Percentiles rank a stretch among this genome's conserved stretches.
Evolutionary conservation across 2,113 vertebrate species (phyloP).

Genomic region (Camelus dromedarius): DNA sequence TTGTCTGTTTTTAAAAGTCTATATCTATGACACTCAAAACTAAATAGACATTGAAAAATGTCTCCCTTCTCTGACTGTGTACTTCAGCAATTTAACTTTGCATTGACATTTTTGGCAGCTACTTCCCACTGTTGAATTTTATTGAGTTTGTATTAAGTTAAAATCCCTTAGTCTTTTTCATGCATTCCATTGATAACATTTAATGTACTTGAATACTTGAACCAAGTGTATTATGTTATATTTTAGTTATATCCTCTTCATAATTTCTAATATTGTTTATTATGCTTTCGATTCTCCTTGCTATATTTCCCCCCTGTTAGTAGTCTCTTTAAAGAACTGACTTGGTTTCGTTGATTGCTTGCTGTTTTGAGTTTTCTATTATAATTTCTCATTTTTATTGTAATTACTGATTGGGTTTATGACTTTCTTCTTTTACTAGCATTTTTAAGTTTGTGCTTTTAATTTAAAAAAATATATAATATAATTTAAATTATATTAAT

Average conservation of each 20-base stretch:
- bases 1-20: conserved; percentile 25
- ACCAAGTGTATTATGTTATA: neutral
- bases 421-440: conserved; percentile 3
- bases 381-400: conserved; percentile 20
- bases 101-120: conserved; percentile 34
- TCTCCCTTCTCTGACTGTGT: neutral
- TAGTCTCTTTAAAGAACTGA: conserved; percentile 1
- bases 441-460: conserved; percentile 11
- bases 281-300: neutral
- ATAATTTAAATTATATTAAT: too few relatives aligned
- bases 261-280: conserved; percentile 46
- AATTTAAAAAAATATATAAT: too few relatives aligned
- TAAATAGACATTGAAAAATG: conserved; percentile 12
- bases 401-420: conserved; percentile 46
- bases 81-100: neutral
- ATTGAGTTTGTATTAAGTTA: conserved; percentile 12
- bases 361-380: neutral
- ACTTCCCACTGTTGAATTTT: conserved; percentile 3
- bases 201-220: conserved; percentile 55
- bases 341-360: conserved; percentile 32
- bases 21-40: neutral
- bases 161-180: conserved; percentile 14
- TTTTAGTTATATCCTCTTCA: neutral
- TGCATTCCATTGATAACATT: neutral
- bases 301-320: neutral